These are phyloP conservation scores for Conomelus anceps DNA, from an alignment of 2,888 invertebrate genomes.

Conservation along the genomic window DNA sequence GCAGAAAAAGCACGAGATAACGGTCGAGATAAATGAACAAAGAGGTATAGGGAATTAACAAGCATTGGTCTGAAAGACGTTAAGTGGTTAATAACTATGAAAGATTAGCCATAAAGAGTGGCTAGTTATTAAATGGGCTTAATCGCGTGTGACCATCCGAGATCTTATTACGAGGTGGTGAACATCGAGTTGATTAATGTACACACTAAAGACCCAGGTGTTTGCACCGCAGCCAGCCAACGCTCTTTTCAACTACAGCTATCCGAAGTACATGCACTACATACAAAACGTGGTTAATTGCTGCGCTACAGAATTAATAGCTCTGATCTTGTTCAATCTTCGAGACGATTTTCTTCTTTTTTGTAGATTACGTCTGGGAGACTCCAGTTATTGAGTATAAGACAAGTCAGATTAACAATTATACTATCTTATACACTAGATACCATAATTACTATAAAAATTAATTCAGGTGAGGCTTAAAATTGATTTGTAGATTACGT, in stretches of 20 bases:
- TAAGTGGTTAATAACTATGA: not conserved
- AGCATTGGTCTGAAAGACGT: not conserved
- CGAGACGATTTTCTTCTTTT: not conserved
- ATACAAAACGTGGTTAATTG: not conserved
- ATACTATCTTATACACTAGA: too few relatives aligned
- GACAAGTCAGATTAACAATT: too few relatives aligned
- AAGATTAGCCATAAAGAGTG: not conserved
- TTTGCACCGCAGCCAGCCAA: not conserved
- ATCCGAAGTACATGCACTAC: too few relatives aligned
- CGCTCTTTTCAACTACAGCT: not conserved
- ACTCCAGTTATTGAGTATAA: too few relatives aligned
- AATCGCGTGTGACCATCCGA: not conserved
- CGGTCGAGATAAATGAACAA: too few relatives aligned
- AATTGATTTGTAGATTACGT: too few relatives aligned
- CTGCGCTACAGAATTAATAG: not conserved
- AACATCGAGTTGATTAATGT: not conserved
- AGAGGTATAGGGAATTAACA: not conserved
- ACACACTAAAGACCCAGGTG: not conserved
- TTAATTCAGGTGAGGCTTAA: too few relatives aligned
- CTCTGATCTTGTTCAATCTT: not conserved
- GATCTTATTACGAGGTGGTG: not conserved
- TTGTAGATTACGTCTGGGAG: too few relatives aligned
- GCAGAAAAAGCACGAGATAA: not conserved
- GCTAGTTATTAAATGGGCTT: not conserved
- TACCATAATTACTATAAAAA: too few relatives aligned